Conservation (phyloP, 92 coral and sea anemone species). For the Ricordea florida region DNA sequence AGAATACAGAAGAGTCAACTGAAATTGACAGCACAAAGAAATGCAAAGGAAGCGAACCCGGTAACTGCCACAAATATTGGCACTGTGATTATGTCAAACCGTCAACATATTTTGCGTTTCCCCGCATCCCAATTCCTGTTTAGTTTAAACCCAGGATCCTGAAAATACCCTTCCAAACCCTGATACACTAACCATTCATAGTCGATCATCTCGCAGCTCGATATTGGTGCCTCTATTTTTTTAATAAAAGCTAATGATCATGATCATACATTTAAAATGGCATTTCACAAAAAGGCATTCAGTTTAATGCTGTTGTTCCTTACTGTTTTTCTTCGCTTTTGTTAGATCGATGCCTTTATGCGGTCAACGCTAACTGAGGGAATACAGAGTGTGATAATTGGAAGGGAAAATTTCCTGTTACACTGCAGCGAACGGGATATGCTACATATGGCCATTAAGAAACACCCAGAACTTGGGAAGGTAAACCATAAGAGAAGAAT, state of each 20-base stretch:
- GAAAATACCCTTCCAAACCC: no score
- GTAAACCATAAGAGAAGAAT: conserved; percentile 17
- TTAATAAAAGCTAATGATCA: no score
- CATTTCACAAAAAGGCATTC: background rate
- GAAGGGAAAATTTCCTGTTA: conserved; percentile 40
- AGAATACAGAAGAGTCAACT: background rate
- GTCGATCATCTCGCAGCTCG: no score
- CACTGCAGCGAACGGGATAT: conserved; percentile 19
- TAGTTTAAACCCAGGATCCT: no score
- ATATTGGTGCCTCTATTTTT: no score
- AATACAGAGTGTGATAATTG: conserved; percentile 21
- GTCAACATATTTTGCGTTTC: no score
- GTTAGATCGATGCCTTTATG: conserved; percentile 27
- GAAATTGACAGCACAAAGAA: background rate
- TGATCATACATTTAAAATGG: no score
- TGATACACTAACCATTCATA: no score
- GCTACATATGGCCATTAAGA: background rate
- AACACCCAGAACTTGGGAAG: conserved; percentile 14
- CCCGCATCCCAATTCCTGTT: no score
- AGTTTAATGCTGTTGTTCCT: conserved; percentile 3
- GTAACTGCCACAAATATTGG: conserved; percentile 26
- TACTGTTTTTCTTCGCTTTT: conserved; percentile 6
- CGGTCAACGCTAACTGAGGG: conserved; percentile 22
- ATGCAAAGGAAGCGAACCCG: conserved; percentile 5
- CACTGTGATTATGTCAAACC: no score